These are phyloP conservation scores for Microdon myrmicae DNA, from an alignment of 2,888 invertebrate genomes.

Conservation along the genomic window DNA sequence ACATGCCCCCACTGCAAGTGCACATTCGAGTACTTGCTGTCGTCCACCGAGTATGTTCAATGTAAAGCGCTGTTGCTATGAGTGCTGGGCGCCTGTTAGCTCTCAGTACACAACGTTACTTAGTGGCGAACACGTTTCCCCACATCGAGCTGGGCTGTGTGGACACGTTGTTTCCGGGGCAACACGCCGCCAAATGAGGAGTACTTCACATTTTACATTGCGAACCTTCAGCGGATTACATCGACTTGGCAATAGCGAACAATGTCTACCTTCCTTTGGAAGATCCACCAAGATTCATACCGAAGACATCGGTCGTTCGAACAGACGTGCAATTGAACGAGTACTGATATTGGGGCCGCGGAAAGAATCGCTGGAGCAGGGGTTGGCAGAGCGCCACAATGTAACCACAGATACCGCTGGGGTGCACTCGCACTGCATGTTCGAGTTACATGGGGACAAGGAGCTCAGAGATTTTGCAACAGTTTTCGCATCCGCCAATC, in stretches of 20 bases:
- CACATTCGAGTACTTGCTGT: slow-evolving; percentile 43
- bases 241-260: slow-evolving; percentile 17
- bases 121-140: slow-evolving; percentile 55
- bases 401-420: slow-evolving; percentile 43
- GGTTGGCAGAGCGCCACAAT: slow-evolving; percentile 10
- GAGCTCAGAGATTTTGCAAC: slow-evolving; percentile 66
- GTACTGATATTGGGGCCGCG: slow-evolving; percentile 36
- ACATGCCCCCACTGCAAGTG: slow-evolving; percentile 36
- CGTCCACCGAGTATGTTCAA: slow-evolving; percentile 59
- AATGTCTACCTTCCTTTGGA: no score
- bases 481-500: slow-evolving; percentile 44
- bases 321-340: slow-evolving; percentile 21
- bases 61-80: slow-evolving; percentile 61
- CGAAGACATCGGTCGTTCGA: slow-evolving; percentile 6
- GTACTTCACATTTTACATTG: no score
- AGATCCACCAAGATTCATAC: no score
- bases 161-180: slow-evolving; percentile 19
- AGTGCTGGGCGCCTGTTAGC: slow-evolving; percentile 64
- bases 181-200: slow-evolving; percentile 4
- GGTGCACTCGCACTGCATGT: slow-evolving; percentile 67
- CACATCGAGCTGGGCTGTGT: slow-evolving; percentile 27
- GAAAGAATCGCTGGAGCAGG: slow-evolving; percentile 20
- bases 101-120: slow-evolving; percentile 68
- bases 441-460: slow-evolving; percentile 67
- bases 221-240: slow-evolving; percentile 29